Conservation (phyloP, 2,797 vertebrate species). For the Etheostoma perlongum region DNA sequence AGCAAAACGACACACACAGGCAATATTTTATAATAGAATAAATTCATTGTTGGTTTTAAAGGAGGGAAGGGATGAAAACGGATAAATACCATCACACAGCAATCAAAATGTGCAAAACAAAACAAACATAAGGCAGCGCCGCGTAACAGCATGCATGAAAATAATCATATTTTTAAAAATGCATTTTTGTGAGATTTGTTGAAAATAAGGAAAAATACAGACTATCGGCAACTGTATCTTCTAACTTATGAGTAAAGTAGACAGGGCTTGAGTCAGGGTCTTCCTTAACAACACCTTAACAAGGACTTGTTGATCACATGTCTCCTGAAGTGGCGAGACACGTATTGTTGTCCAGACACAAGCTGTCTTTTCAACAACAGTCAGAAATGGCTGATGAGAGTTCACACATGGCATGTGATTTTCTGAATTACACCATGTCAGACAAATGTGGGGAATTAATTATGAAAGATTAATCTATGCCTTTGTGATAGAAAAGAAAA, state of each 20-base stretch:
- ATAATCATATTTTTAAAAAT: too few relatives aligned
- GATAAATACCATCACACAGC: too few relatives aligned
- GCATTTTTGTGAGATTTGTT: neutral
- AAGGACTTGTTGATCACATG: conserved; percentile 1
- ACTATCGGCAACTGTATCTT: neutral
- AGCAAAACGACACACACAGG: neutral
- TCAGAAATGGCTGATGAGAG: conserved; percentile 23
- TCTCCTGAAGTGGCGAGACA: conserved; percentile 4
- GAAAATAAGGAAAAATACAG: neutral
- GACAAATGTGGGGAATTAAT: conserved; percentile 32
- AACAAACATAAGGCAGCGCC: too few relatives aligned
- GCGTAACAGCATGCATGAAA: too few relatives aligned
- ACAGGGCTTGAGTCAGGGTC: neutral
- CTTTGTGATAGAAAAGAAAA: conserved; percentile 17
- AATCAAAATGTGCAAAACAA: too few relatives aligned
- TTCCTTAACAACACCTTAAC: neutral
- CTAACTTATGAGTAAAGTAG: neutral
- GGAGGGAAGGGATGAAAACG: too few relatives aligned
- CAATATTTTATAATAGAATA: neutral
- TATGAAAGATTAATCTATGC: conserved; percentile 25
- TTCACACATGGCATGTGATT: neutral
- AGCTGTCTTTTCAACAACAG: conserved; percentile 13
- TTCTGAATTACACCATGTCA: conserved; percentile 28
- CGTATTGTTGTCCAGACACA: conserved; percentile 5
- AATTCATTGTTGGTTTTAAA: conserved; percentile 2